These are phyloP conservation scores for Mirza zaza DNA, from an alignment of 2,113 vertebrate genomes.

Conservation along the genomic window DNA sequence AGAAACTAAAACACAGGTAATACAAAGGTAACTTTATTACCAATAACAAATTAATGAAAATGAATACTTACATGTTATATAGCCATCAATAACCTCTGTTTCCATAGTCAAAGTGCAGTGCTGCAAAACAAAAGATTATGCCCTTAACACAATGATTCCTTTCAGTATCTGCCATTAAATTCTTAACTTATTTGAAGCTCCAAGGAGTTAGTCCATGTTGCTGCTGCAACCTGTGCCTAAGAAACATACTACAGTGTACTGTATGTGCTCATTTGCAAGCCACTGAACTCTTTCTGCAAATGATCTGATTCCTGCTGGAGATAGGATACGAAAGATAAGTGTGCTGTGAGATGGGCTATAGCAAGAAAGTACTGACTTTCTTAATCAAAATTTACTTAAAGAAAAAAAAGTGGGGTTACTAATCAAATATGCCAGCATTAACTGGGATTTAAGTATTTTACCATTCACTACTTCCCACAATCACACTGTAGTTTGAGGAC, in stretches of 20 bases:
- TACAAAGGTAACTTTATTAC: slow-evolving; percentile 11
- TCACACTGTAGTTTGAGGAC: slow-evolving; percentile 72
- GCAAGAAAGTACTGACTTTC: slow-evolving; percentile 36
- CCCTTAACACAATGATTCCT: slow-evolving; percentile 81
- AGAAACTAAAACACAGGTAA: slow-evolving; percentile 24
- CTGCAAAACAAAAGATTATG: slow-evolving; percentile 88
- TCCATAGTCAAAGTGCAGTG: slow-evolving; percentile 92
- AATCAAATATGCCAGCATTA: slow-evolving; percentile 33
- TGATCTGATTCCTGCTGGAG: slow-evolving; percentile 77
- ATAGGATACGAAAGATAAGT: slow-evolving; percentile 78
- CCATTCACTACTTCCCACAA: slow-evolving; percentile 72
- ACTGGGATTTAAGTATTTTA: slow-evolving; percentile 64
- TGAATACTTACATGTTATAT: slow-evolving; percentile 93
- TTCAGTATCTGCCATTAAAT: slow-evolving; percentile 82
- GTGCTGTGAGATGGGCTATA: slow-evolving; percentile 70
- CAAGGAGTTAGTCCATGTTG: slow-evolving; percentile 80
- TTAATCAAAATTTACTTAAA: slow-evolving; percentile 19
- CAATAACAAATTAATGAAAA: slow-evolving; percentile 77
- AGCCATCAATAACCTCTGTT: slow-evolving; percentile 94
- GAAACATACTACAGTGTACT: slow-evolving; percentile 77
- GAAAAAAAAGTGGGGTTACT: background rate
- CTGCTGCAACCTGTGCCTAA: slow-evolving; percentile 82
- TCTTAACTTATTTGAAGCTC: slow-evolving; percentile 83
- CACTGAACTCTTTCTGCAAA: slow-evolving; percentile 82
- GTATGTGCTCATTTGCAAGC: slow-evolving; percentile 80